Percentiles rank a stretch among this genome's conserved stretches.
Evolutionary conservation across 2,888 invertebrate species (phyloP).

Genomic region (Drosophila quinaria): DNA sequence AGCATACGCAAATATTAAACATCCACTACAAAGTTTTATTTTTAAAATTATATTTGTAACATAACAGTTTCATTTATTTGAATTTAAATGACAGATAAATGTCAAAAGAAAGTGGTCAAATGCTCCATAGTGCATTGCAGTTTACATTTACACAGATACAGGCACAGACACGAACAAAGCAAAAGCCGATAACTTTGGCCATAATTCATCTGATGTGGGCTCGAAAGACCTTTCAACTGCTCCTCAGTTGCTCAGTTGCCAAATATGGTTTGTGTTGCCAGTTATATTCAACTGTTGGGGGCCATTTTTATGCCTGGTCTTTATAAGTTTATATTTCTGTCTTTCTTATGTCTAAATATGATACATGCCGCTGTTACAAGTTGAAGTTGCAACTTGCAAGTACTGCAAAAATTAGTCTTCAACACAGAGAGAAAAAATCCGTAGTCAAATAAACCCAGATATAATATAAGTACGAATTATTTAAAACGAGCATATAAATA

Average conservation of each 20-base stretch:
- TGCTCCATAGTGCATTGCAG: constrained; percentile 28
- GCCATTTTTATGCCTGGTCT: constrained; percentile 50
- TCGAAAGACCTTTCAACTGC: constrained; percentile 74
- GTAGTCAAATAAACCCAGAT: too few species aligned
- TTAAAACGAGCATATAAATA: too few species aligned
- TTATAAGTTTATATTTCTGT: constrained; percentile 77
- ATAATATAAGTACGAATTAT: too few species aligned
- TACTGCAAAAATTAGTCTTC: constrained; percentile 37
- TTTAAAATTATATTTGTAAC: too few species aligned
- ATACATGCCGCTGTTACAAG: constrained; percentile 59
- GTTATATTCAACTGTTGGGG: constrained; percentile 2
- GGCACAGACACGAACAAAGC: constrained; percentile 11
- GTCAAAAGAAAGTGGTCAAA: too few species aligned
- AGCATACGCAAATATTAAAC: too few species aligned
- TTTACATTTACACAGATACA: constrained; percentile 9
- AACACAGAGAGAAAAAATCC: background rate
- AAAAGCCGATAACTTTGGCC: constrained; percentile 73
- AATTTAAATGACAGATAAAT: too few species aligned
- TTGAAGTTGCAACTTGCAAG: constrained; percentile 54
- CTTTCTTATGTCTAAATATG: constrained; percentile 77
- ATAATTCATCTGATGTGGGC: constrained; percentile 70
- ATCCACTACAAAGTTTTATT: too few species aligned
- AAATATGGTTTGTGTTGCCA: constrained; percentile 54
- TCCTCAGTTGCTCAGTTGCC: constrained; percentile 59
- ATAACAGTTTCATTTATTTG: too few species aligned